These are phyloP conservation scores for Panurus biarmicus DNA, from an alignment of 2,113 vertebrate genomes.

Conservation along the genomic window DNA sequence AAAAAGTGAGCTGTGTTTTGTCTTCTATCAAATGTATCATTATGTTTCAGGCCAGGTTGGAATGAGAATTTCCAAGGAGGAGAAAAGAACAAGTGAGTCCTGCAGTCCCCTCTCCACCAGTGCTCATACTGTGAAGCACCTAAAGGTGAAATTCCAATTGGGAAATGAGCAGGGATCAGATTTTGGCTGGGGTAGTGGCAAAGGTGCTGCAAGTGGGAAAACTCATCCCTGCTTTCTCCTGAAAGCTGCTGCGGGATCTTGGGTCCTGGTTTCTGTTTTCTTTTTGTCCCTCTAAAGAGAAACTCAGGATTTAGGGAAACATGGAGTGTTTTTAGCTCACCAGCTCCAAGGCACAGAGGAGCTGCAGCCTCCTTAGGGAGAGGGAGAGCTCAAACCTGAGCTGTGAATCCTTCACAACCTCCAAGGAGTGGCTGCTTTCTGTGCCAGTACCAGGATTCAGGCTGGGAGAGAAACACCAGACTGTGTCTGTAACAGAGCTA, in stretches of 20 bases:
- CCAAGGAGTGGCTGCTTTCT: not conserved
- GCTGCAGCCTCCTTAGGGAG: not conserved
- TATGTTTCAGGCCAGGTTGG: not conserved
- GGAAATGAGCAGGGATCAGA: not conserved
- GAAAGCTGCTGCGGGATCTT: not conserved
- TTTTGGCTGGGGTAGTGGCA: not conserved
- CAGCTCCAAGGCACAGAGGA: not conserved
- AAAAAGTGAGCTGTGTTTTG: constrained; percentile 1
- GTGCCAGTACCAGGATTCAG: not conserved
- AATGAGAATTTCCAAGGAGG: not conserved
- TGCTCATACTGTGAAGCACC: not conserved
- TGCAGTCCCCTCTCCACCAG: not conserved
- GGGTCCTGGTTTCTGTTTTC: not conserved
- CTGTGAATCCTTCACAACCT: not conserved
- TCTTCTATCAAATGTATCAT: not conserved
- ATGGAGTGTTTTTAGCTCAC: not conserved
- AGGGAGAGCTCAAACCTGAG: not conserved
- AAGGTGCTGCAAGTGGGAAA: not conserved
- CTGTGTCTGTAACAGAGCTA: not conserved
- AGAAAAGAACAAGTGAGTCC: not conserved
- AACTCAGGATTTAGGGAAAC: not conserved
- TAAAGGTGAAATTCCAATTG: not conserved
- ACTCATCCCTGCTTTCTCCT: not conserved
- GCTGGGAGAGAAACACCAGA: not conserved
- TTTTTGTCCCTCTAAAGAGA: not conserved